These are phyloP conservation scores for Melikaiella ostensackeni DNA, from an alignment of 2,888 invertebrate species.

Conservation along the genomic window DNA sequence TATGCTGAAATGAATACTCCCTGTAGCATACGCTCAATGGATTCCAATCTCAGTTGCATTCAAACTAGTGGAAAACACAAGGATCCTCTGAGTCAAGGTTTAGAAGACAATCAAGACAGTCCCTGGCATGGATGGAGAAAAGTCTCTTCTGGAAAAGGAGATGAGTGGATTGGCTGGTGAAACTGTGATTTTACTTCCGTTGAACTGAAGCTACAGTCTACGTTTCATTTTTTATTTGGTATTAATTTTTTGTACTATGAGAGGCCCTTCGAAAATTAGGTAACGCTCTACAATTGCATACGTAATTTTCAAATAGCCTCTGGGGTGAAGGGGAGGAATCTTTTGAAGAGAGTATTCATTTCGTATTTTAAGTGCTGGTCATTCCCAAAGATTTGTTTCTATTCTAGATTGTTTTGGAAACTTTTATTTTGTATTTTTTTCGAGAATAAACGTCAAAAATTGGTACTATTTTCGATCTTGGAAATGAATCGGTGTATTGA, in stretches of 20 bases:
- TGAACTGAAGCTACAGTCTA: neutral
- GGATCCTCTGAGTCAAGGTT: conserved; percentile 42
- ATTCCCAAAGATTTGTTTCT: conserved; percentile 58
- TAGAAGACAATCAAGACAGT: conserved; percentile 64
- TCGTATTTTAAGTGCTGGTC: conserved; percentile 57
- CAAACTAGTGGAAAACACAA: conserved; percentile 70
- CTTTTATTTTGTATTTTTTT: neutral
- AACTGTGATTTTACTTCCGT: conserved; percentile 13
- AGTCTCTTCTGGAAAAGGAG: conserved; percentile 60
- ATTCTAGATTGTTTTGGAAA: conserved; percentile 10
- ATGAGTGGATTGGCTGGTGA: conserved; percentile 70
- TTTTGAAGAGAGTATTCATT: conserved; percentile 6
- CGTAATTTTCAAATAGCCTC: neutral
- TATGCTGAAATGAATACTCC: conserved; percentile 35
- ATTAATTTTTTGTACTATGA: neutral
- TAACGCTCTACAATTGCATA: neutral
- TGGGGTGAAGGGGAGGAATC: neutral
- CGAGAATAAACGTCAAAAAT: neutral
- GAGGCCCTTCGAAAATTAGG: neutral
- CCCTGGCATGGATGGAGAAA: conserved; percentile 74
- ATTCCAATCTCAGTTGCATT: conserved; percentile 69
- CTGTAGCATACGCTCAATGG: conserved; percentile 71
- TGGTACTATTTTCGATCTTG: neutral
- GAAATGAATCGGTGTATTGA: neutral
- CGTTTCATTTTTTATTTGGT: conserved; percentile 7